These are phyloP conservation scores for Penaeus japonicus DNA, from an alignment of 1,140 invertebrate species.

Conservation along the genomic window DNA sequence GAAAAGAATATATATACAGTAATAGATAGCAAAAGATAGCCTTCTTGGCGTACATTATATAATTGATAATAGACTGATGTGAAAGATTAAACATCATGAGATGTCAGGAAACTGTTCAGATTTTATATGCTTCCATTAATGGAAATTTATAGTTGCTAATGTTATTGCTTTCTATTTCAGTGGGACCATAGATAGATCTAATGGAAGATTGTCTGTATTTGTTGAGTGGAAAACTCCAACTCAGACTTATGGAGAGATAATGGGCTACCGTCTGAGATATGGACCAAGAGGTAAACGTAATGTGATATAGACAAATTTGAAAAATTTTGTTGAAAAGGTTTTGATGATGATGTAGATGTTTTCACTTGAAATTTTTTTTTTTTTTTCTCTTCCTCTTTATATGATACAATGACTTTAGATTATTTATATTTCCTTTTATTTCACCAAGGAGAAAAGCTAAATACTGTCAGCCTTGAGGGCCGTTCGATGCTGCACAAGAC, in stretches of 20 bases:
- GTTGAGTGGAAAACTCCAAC: conserved; percentile 88
- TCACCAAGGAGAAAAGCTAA: conserved; percentile 65
- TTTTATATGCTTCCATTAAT: conserved; percentile 16
- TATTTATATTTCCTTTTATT: not conserved
- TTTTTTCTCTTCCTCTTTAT: too few relatives aligned
- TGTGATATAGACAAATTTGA: not conserved
- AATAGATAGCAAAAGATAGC: not conserved
- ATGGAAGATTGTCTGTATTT: conserved; percentile 75
- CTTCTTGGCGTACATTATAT: too few relatives aligned
- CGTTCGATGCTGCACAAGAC: conserved; percentile 68
- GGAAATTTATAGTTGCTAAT: not conserved
- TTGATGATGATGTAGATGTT: not conserved
- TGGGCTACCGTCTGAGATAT: conserved; percentile 86
- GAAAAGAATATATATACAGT: not conserved
- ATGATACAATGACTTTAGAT: not conserved
- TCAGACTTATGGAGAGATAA: conserved; percentile 85
- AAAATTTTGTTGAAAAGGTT: not conserved
- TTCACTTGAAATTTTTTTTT: not conserved
- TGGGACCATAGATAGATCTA: conserved; percentile 47
- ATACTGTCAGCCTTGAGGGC: conserved; percentile 74
- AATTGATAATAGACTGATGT: too few relatives aligned
- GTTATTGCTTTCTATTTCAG: conserved; percentile 37
- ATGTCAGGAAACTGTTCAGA: not conserved
- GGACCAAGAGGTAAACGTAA: conserved; percentile 68
- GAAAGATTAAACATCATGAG: too few relatives aligned